Evolutionary conservation across 2,797 vertebrate species (phyloP), one percentile per base, ranked within the genome.

Genomic region (Argyrosomus regius): DNA sequence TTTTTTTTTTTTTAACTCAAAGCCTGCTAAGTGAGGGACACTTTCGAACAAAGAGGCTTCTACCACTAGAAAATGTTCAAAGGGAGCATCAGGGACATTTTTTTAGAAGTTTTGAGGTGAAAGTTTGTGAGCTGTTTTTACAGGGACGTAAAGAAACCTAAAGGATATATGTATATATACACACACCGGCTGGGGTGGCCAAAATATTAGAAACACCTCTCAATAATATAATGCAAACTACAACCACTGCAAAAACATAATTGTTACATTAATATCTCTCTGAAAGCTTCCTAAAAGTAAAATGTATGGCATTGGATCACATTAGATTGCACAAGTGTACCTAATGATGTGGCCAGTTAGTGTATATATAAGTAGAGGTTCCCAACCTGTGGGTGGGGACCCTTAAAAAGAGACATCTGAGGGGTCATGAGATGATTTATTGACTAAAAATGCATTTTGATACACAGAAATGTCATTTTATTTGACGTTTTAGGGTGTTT

Each of bases 11-110:
- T 78, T 28, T 66, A 77, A 57, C 81, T 89, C 68, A 77, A 60
- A 86, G 77, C 49, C 71, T 72, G 41, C 59, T 78, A 73, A 82
- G 74, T 80, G 79, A 72, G 75, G 60, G 18, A 26, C 77, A 85
- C 88, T 91, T 85, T 91, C 87, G 78, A 91, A 87, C 82, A 92
- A 91, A 88, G 80, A 77, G 56, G 45, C 68, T 74, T 82, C 57
- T 76, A 69, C n/a, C 22, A 17, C 39, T n/a, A 50, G 46, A 75
- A 77, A 57, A 4, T n/a, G 60, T 31, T 72, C 57, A 72, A 62
- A 65, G 14, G 50, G 54, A 71, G 58, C 65, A 68, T 22, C 53
- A 72, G 53, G 22, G 45, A 12, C 49, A 43, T 7, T 56, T 41
- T 67, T 11, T 75, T 12, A 28, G 73, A 53, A 28, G 75, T 28